A percentile compares a stretch with the other conserved stretches of the same genome.
These are phyloP conservation scores for Leptinotarsa peninsularis DNA, from an alignment of 2,888 invertebrate genomes.

Conservation along the genomic window DNA sequence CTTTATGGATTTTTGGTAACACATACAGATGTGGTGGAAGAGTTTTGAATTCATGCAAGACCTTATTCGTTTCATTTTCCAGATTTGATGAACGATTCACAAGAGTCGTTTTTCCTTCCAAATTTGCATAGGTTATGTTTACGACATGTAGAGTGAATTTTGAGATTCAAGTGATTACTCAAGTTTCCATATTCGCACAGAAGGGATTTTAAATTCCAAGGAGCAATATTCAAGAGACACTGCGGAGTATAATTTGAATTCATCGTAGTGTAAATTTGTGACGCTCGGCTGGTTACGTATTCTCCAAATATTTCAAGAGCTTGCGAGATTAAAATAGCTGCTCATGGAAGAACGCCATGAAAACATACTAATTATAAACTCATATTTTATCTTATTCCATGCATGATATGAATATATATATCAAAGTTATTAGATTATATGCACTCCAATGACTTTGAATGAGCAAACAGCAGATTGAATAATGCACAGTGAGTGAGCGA, in stretches of 20 bases:
- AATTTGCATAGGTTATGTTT: too few relatives aligned
- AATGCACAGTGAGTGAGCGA: neutral
- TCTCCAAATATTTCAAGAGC: conserved; percentile 14
- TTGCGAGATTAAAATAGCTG: conserved; percentile 1
- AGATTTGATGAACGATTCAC: too few relatives aligned
- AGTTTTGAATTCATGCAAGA: too few relatives aligned
- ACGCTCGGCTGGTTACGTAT: conserved; percentile 25
- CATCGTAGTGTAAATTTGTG: conserved; percentile 29
- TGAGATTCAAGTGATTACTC: conserved; percentile 4
- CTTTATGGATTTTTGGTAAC: too few relatives aligned
- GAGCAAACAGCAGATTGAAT: neutral
- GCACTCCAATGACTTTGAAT: neutral
- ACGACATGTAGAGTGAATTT: neutral
- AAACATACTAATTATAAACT: conserved; percentile 7
- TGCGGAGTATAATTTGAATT: conserved; percentile 36
- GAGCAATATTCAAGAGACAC: conserved; percentile 28
- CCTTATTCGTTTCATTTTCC: too few relatives aligned
- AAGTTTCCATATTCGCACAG: neutral
- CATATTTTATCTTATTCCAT: neutral
- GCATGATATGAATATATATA: conserved; percentile 1
- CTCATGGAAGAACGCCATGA: conserved; percentile 1
- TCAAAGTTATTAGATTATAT: conserved; percentile 4
- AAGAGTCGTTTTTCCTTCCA: too few relatives aligned
- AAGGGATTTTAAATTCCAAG: neutral
- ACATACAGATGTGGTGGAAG: too few relatives aligned